phyloP scores from a whole-genome alignment of 2,113 vertebrate species.

The Phocoena phocoena region DNA sequence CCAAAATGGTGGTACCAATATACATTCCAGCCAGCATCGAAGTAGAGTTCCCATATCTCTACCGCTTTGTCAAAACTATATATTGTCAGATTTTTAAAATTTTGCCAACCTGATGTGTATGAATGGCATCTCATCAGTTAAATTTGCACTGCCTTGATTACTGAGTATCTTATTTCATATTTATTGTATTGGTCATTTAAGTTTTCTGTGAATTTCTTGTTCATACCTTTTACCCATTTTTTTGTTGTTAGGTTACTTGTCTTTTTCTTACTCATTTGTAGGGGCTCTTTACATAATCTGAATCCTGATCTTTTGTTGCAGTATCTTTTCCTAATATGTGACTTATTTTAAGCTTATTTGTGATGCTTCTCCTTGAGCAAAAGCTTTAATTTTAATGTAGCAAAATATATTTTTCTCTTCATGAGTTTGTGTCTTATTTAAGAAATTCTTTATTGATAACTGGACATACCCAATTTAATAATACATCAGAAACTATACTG shows the following conservation, averaged over 20 bases:
- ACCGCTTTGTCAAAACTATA: neutral
- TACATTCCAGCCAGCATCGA: neutral
- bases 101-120: neutral
- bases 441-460: neutral
- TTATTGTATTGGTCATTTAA: constrained; percentile 17
- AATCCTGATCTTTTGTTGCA: neutral
- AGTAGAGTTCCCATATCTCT: neutral
- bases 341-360: neutral
- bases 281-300: neutral
- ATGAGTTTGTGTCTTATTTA: neutral
- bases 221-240: neutral
- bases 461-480: neutral
- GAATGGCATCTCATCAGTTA: neutral
- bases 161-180: neutral
- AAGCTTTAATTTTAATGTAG: constrained; percentile 43
- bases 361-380: neutral
- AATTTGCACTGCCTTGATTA: neutral
- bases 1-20: neutral
- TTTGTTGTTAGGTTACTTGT: neutral
- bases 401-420: neutral
- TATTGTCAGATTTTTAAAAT: neutral
- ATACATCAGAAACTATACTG: neutral
- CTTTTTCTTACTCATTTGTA: neutral
- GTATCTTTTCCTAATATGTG: neutral
- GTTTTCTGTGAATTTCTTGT: neutral